phyloP scores from a whole-genome alignment of 2,797 vertebrate species.

The Sebastes paucispinis region DNA sequence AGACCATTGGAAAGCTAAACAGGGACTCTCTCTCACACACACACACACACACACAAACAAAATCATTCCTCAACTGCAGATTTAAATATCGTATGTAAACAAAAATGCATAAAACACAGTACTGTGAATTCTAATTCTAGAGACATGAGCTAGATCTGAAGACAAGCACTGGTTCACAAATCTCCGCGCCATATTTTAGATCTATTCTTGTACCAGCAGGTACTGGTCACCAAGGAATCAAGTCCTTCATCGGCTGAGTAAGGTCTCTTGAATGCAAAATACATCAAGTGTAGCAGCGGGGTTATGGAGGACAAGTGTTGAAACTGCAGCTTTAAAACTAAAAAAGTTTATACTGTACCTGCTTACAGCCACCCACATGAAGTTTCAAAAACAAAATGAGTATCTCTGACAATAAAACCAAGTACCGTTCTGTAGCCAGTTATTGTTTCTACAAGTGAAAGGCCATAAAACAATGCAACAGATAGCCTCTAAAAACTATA shows the following conservation, averaged over 20 bases:
- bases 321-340: background rate
- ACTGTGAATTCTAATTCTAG: background rate
- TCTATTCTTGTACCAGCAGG: background rate
- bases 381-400: background rate
- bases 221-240: background rate
- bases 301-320: background rate
- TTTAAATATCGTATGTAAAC: background rate
- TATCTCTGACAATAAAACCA: background rate
- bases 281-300: background rate
- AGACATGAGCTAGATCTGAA: background rate
- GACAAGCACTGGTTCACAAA: background rate
- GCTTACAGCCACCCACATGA: too few species aligned
- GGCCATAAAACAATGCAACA: background rate
- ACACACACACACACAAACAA: background rate
- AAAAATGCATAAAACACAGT: background rate
- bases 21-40: background rate
- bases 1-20: constrained; percentile 42
- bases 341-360: background rate
- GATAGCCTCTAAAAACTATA: background rate
- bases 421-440: background rate
- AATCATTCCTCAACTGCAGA: background rate
- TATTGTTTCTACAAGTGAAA: background rate
- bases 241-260: constrained; percentile 3
- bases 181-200: background rate
- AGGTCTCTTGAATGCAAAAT: background rate